Base-by-base conservation (phyloP, 2,113 vertebrate species). In the Rutilus rutilus region DNA sequence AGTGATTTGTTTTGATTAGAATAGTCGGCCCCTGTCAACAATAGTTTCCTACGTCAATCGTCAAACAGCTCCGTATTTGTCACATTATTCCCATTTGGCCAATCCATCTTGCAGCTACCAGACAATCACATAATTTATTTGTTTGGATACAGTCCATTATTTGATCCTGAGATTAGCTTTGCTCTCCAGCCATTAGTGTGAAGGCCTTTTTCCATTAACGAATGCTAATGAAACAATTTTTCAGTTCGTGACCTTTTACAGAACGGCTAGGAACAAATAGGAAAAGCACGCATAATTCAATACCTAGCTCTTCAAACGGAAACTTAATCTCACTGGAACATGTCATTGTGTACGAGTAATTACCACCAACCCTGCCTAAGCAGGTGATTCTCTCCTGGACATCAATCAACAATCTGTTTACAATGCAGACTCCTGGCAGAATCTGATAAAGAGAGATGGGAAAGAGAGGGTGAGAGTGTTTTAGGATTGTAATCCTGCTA, bases 1-100 rank as follows among this genome's bases (percentile, higher is more conserved):
- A 10, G 83, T 78, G 84, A 81, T 88, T 90, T 86, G 83, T 89
- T 92, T 88, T 88, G 89, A 85, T 89, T 90, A 88, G 79, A 75
- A 80, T 88, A 82, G 52, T 64, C 11, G 42, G 86, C 67, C 82
- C 59, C 30, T 33, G 2, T 87, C n/a, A 69, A 85, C 88, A 87
- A 71, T 57, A n/a, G 78, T 85, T 86, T 85, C 85, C 82, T 81
- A 50, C 84, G 45, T 73, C 81, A 83, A 59, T 88, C 84, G 80
- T 67, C 76, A 78, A 79, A 79, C 82, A 21, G 54, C 47, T 73
- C 45, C 6, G 50, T 25, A 39, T 83, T 73, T 59, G 62, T 84
- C 54, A 73, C 69, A 71, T 74, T 69, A 83, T 65, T 76, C 83
- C 74, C 79, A n/a, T 69, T 69, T 23, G 73, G 47, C 10, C 39